phyloP scores from a whole-genome alignment of 2,113 vertebrate genomes.

The Menidia beryllina region DNA sequence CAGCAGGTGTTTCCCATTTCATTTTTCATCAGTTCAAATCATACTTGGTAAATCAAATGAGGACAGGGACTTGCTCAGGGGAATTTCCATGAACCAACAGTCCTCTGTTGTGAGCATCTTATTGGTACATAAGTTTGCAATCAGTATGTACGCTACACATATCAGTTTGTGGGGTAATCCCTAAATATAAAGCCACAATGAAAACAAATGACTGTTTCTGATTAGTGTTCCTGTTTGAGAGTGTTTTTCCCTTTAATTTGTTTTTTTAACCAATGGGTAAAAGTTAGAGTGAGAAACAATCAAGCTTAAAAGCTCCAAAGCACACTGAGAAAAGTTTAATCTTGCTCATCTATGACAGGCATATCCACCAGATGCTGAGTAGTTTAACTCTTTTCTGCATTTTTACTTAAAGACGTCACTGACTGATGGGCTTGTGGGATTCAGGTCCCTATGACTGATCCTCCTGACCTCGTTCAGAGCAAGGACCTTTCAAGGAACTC shows the following conservation, averaged over 20 bases:
- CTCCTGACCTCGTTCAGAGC: background rate
- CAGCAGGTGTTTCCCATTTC: no score
- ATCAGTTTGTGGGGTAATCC: no score
- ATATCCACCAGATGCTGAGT: no score
- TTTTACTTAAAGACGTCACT: no score
- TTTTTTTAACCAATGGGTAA: background rate
- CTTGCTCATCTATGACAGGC: no score
- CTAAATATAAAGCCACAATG: no score
- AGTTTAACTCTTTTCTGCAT: no score
- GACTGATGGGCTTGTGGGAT: background rate
- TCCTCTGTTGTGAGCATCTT: no score
- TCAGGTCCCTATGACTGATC: background rate
- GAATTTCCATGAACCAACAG: background rate
- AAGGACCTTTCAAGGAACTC: no score
- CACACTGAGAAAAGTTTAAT: background rate
- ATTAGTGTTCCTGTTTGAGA: background rate
- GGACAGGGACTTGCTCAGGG: background rate
- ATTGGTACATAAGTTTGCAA: no score
- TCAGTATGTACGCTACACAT: no score
- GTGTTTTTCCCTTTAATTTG: background rate
- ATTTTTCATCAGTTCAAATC: no score
- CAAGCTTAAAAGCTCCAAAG: background rate
- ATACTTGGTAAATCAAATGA: background rate
- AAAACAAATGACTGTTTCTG: background rate
- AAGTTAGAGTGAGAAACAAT: background rate